Evolutionary conservation across 2,888 invertebrate species (phyloP).

Genomic region (Diarsia brunnea): DNA sequence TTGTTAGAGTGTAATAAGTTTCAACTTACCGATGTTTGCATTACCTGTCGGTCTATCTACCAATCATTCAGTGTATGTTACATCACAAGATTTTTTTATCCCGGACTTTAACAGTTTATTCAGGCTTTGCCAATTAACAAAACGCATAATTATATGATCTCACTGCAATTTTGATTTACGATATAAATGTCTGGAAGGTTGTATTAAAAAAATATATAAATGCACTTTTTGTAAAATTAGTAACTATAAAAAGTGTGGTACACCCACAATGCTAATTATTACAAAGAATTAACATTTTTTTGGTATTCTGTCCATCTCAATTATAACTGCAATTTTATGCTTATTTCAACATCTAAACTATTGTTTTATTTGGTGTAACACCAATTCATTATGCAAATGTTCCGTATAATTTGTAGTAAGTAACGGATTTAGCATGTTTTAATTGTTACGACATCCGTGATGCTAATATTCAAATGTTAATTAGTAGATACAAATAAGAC

Average conservation of each 20-base stretch:
- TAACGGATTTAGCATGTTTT: slow-evolving; percentile 41
- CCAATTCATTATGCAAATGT: slow-evolving; percentile 40
- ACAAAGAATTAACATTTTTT: slow-evolving; percentile 3
- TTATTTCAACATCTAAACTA: slow-evolving; percentile 13
- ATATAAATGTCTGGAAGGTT: neutral
- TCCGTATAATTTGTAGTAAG: slow-evolving; percentile 38
- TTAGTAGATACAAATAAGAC: slow-evolving; percentile 35
- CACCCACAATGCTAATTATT: neutral
- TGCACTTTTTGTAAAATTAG: neutral
- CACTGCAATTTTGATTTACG: neutral
- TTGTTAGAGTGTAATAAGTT: neutral
- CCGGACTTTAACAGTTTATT: neutral
- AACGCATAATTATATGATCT: neutral
- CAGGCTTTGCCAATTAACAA: neutral
- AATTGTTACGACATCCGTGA: slow-evolving; percentile 56
- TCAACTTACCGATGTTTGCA: neutral
- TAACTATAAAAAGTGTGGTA: neutral
- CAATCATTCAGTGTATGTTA: neutral
- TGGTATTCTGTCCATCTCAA: slow-evolving; percentile 3
- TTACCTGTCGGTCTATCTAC: neutral
- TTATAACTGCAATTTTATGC: slow-evolving; percentile 31
- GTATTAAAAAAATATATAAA: neutral
- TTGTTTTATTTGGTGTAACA: slow-evolving; percentile 41
- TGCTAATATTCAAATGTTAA: slow-evolving; percentile 45
- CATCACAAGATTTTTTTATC: neutral